Evolutionary conservation across 2,888 invertebrate genomes (phyloP), one percentile per base, ranked within the genome.

Genomic region (Acanthopleura granulata): DNA sequence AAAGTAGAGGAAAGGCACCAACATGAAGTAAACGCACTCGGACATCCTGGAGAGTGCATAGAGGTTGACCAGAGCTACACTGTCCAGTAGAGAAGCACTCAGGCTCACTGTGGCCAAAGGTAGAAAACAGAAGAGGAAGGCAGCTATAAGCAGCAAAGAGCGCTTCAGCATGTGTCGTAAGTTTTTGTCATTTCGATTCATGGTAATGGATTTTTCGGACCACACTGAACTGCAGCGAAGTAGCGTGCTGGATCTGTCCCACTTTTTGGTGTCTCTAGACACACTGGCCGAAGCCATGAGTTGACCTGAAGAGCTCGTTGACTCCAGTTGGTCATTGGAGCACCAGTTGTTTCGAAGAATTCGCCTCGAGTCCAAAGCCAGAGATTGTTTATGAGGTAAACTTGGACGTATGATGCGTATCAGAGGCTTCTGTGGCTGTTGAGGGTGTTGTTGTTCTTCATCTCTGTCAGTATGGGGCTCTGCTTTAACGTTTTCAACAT

Each of bases 281-380:
- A 22, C 1, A 57, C 4, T 18, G 57, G 57, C 18, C 22, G 57
- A n/a, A n/a, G 18, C 57, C 57, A 6, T 57, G 27, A 69, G 11
- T 3, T 69, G 69, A 30, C 3, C 29, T n/a, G 27, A 69, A 6
- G 40, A 40, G 40, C 9, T 40, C 4, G 40, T 3, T 27, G 69
- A 18, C 16, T 25, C 18, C 22, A 16, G 6, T 22, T 40, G 22
- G 49, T 49, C 25, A 16, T 16, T 29, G 6, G 15, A 18, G 18
- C 49, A 50, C 72, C 72, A 72, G 72, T 72, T 72, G 27, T 72
- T 40, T 25, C 30, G 72, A 22, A 72, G 50, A 16, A 72, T 27
- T 18, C 40, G 15, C 66, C 66, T 66, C 27, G 25, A 27, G 29
- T 57, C 22, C 3, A 18, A 18, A 18, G 6, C 18, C 57, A 9